phyloP scores from a whole-genome alignment of 2,797 vertebrate genomes.

The Iguana delicatissima region DNA sequence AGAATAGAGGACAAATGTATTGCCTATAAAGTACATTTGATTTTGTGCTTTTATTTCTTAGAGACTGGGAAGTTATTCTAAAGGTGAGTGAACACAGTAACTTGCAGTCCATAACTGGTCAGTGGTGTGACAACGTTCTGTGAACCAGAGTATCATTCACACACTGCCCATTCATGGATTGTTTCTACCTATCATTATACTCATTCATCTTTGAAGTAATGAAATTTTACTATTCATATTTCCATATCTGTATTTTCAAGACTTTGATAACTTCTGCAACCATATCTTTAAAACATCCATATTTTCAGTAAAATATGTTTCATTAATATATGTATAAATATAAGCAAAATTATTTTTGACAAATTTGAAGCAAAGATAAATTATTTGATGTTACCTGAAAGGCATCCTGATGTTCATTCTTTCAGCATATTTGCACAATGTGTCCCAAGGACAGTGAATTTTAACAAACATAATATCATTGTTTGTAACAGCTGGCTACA shows the following conservation, averaged over 20 bases:
- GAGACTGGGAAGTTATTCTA: background rate
- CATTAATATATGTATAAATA: background rate
- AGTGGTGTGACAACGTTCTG: background rate
- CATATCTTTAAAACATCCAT: background rate
- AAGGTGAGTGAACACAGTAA: background rate
- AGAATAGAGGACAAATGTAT: background rate
- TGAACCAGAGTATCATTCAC: background rate
- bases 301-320: background rate
- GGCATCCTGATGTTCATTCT: slow-evolving; percentile 99
- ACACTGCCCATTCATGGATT: background rate
- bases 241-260: background rate
- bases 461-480: slow-evolving; percentile 99
- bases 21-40: background rate
- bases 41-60: background rate
- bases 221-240: background rate
- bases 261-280: background rate
- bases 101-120: background rate
- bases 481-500: slow-evolving; percentile 93
- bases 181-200: background rate
- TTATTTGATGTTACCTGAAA: slow-evolving; percentile 88
- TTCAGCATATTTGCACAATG: slow-evolving; percentile 97
- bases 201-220: background rate
- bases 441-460: slow-evolving; percentile 96
- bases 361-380: slow-evolving; percentile 18
- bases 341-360: slow-evolving; percentile 31